Base-by-base conservation (phyloP, 2,797 vertebrate genomes). In the Setipinna tenuifilis region DNA sequence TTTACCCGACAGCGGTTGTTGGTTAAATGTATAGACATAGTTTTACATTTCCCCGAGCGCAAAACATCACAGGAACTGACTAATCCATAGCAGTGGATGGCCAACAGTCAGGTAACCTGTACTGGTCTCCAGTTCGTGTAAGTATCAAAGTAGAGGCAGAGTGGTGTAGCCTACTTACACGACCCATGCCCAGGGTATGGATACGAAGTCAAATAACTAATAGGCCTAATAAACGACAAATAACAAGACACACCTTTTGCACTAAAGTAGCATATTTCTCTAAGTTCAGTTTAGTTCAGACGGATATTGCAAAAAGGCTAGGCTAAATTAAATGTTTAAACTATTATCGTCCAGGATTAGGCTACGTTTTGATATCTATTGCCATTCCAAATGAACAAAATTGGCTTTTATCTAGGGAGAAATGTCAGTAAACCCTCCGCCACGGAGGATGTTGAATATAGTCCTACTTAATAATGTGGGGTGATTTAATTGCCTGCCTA, bases 401-500 rank as follows among this genome's bases (percentile, higher is more conserved):
- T 75, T 75, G 16, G 17, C 14, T 44, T 31, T 41, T 7, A n/a
- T 4, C 16, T 7, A 44, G 31, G 16, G 31, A 44, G 71, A 78
- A 78, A 78, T 78, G 71, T 31, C 65, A 71, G 65, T 78, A 78
- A 19, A 78, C 71, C 35, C 1, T 78, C 31, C 1, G 31, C n/a
- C 10, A 21, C 12, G 28, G 62, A 71, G 58, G 83, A 85, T 86
- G 83, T 82, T 83, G 88, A 90, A 81, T 85, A 84, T 78, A 54
- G 50, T 2, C 50, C 50, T 54, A 54, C 82, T 81, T 21, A 84
- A 65, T 83, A 82, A 87, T 87, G 80, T 88, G 88, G 58, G 87
- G 78, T 87, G 82, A 88, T 86, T 81, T 92, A 91, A 92, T 93
- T 91, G 83, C 16, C 71, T 44, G 25, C 65, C 82, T 28, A 44